phyloP scores from a whole-genome alignment of 2,797 vertebrate genomes.

The Muscicapa comitata region DNA sequence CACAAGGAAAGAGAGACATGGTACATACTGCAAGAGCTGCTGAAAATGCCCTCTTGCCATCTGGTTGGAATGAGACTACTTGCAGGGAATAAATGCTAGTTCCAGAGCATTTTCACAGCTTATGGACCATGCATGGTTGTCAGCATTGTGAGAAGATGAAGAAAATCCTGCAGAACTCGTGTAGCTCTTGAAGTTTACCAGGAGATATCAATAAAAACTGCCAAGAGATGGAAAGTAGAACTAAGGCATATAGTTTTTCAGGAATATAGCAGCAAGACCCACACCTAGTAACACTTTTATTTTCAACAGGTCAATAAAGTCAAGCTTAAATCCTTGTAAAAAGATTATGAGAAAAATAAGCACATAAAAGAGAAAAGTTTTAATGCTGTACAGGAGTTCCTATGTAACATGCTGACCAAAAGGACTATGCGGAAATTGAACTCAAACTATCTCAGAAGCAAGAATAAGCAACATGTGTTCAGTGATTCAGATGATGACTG shows the following conservation, averaged over 20 bases:
- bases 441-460: neutral
- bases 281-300: neutral
- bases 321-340: neutral
- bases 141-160: neutral
- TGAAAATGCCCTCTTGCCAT: neutral
- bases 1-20: neutral
- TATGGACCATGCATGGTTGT: neutral
- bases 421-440: neutral
- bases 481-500: neutral
- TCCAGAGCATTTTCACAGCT: neutral
- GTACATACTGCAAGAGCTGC: neutral
- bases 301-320: neutral
- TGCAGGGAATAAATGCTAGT: neutral
- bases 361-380: neutral
- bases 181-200: neutral
- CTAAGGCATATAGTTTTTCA: neutral
- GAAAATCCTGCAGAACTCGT: neutral
- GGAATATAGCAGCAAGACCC: neutral
- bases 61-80: neutral
- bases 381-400: neutral
- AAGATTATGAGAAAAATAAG: neutral
- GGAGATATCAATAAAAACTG: neutral
- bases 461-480: neutral
- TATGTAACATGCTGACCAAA: neutral
- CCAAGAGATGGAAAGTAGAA: neutral